Evolutionary conservation across 1,140 invertebrate species (phyloP).

Genomic region (Spodoptera litura): DNA sequence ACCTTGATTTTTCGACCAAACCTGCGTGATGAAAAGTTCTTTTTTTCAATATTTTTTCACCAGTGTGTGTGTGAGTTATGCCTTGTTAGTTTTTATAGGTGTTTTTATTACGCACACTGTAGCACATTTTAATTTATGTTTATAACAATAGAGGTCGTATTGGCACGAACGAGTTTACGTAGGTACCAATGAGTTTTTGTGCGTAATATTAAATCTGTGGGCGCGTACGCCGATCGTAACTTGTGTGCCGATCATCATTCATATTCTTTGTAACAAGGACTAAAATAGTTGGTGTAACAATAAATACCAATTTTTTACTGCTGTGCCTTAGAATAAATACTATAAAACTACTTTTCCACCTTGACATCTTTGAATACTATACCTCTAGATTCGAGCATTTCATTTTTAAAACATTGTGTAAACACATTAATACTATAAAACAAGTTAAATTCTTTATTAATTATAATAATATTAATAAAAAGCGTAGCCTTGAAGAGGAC

Average conservation of each 20-base stretch:
- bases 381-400: too few species aligned
- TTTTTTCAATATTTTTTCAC: slow-evolving; percentile 17
- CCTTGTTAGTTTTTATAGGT: slow-evolving; percentile 43
- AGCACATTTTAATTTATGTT: slow-evolving; percentile 38
- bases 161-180: slow-evolving; percentile 35
- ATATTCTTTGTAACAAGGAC: slow-evolving; percentile 18
- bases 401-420: too few species aligned
- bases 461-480: too few species aligned
- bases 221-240: slow-evolving; percentile 32
- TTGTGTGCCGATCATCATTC: slow-evolving; percentile 31
- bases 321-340: too few species aligned
- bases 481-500: neutral
- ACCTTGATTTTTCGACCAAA: slow-evolving; percentile 69
- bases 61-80: slow-evolving; percentile 17
- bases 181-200: slow-evolving; percentile 23
- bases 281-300: neutral
- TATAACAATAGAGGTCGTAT: slow-evolving; percentile 26
- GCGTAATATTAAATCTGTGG: slow-evolving; percentile 19
- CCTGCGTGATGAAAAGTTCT: slow-evolving; percentile 41
- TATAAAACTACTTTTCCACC: neutral
- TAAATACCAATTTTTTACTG: neutral
- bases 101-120: slow-evolving; percentile 28
- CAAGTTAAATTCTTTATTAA: too few species aligned
- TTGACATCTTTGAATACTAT: neutral
- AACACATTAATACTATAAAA: too few species aligned